Conservation (phyloP, 2,888 invertebrate species). For the Stegana nigrithorax region DNA sequence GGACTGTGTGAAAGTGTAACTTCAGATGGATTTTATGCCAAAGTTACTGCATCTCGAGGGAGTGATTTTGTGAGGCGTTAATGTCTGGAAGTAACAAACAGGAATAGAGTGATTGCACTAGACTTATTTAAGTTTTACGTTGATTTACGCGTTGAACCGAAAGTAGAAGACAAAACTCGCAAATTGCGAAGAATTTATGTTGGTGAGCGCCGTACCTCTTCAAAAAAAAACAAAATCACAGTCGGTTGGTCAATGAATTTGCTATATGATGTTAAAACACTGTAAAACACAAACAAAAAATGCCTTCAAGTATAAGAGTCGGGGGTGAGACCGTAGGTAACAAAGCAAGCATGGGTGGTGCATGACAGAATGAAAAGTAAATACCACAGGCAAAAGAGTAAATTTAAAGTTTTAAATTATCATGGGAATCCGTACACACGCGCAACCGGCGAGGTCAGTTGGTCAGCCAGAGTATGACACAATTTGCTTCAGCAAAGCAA, state of each 20-base stretch:
- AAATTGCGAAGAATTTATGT: background rate
- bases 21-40: too few species aligned
- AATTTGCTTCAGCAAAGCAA: too few species aligned
- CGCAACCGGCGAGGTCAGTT: background rate
- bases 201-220: background rate
- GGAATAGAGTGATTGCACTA: too few species aligned
- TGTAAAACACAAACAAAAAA: background rate
- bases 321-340: background rate
- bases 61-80: slow-evolving; percentile 15
- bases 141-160: slow-evolving; percentile 5
- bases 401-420: background rate
- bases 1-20: background rate
- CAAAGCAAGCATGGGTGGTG: background rate
- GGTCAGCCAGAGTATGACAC: background rate
- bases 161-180: background rate
- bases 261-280: slow-evolving; percentile 1
- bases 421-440: slow-evolving; percentile 1
- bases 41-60: slow-evolving; percentile 10
- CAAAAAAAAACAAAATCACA: background rate
- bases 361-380: too few species aligned
- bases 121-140: background rate
- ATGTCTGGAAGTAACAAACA: slow-evolving; percentile 2
- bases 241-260: background rate
- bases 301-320: too few species aligned
- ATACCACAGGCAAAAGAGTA: background rate